Evolutionary conservation across 2,888 invertebrate genomes (phyloP), one percentile per base, ranked within the genome.

Genomic region (Hipparchia semele): DNA sequence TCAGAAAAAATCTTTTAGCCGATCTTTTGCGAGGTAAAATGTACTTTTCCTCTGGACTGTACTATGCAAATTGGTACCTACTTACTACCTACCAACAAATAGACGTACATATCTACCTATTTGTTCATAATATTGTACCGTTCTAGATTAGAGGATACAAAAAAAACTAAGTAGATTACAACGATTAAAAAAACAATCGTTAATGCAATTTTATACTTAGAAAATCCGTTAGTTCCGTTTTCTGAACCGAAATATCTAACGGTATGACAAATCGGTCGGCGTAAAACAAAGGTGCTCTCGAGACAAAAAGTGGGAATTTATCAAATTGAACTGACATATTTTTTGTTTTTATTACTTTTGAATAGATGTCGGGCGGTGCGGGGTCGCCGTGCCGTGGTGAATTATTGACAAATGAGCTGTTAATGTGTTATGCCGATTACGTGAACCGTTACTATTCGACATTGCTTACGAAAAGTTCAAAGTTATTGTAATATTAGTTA

Each of bases 331-430:
- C 84, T 86, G 91, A 87, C 91, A 87, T 23, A 23, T 23, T 80
- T 86, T 76, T 62, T 70, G 71, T 73, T 75, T 71, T 46, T 68
- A 75, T 75, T 74, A 60, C 58, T 75, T 70, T 81, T 89, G 90
- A 89, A 90, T 91, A 86, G 84, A 87, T 84, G 79, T 61, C 76
- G 81, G 82, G 83, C 83, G 82, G 81, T 82, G 83, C 83, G 82
- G 84, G 86, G 87, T 87, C 87, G 83, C 89, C 87, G 88, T 86
- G 83, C 89, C 87, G 88, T 85, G 87, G 82, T 86, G 84, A 87
- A 91, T 91, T 84, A 85, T 81, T 80, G 82, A 83, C 83, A 86
- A 87, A 90, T 89, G 84, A 89, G 83, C 87, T 85, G 88, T 82
- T 90, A 90, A 91, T 90, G 86, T 83, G 85, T 84, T 84, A 79